Evolutionary conservation across 2,113 vertebrate genomes (phyloP).

Genomic region (Oncorhynchus mykiss): DNA sequence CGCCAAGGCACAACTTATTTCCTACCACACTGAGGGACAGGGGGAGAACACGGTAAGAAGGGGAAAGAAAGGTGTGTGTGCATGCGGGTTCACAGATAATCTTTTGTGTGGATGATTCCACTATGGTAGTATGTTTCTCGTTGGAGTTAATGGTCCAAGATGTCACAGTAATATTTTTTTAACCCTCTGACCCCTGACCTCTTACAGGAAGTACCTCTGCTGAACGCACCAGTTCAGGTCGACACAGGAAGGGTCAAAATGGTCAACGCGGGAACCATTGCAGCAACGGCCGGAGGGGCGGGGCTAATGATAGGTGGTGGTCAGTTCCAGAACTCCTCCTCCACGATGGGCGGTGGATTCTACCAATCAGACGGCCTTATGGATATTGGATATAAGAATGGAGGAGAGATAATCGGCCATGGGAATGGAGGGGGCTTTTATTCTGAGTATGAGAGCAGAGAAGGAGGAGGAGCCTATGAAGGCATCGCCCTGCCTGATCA

Average conservation of each 20-base stretch:
- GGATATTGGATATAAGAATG: slow-evolving; percentile 9
- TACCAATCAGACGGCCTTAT: slow-evolving; percentile 2
- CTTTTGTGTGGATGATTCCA: neutral
- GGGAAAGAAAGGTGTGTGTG: neutral
- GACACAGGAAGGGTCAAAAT: neutral
- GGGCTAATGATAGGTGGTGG: neutral
- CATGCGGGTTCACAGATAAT: neutral
- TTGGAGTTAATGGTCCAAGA: neutral
- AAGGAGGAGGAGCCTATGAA: slow-evolving; percentile 26
- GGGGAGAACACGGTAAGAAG: slow-evolving; percentile 81
- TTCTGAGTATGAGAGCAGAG: slow-evolving; percentile 15
- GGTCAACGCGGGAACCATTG: fast-evolving
- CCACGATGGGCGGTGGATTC: slow-evolving; percentile 3
- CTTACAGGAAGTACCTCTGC: slow-evolving; percentile 56
- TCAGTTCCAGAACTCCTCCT: slow-evolving; percentile 3
- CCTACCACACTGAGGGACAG: slow-evolving; percentile 85
- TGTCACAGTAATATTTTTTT: slow-evolving; percentile 7
- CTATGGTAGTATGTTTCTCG: neutral
- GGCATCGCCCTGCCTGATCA: slow-evolving; percentile 58
- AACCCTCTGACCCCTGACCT: neutral
- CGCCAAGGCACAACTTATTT: slow-evolving; percentile 81
- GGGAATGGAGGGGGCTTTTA: neutral
- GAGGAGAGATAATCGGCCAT: neutral
- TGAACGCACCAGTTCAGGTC: slow-evolving; percentile 9
- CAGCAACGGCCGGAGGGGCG: neutral